Evolutionary conservation across 1,140 invertebrate species (phyloP), one percentile per base, ranked within the genome.

Genomic region (Drosophila insularis): DNA sequence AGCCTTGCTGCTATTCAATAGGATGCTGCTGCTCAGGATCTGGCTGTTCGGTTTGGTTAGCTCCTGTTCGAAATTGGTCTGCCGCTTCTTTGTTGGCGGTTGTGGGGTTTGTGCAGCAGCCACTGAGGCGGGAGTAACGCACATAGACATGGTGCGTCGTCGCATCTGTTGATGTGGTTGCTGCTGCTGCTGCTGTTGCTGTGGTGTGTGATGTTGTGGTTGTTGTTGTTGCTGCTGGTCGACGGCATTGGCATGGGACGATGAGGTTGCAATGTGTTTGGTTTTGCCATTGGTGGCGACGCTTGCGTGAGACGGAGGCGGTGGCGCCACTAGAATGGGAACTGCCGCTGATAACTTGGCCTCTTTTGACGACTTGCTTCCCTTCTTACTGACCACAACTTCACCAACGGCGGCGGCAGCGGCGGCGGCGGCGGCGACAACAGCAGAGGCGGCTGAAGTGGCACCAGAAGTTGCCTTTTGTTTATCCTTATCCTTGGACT

Each of bases 11-110:
- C 78, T 89, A n/a, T 90, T 90, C 5, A 85, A 37, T 13, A 89
- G 62, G 14, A 89, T 59, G n/a, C 80, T 86, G 68, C 82, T 90
- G 72, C 82, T 91, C 4, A 89, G 65, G 17, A 87, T 87, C 69
- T 87, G 82, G 17, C 84, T 87, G 7, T 89, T 89, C 4, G 84
- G 82, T 40, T 91, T 91, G 4, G 74, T 91, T 1, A 90, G 66
- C 65, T 91, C 90, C 62, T 91, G 90, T 17, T 91, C 90, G 39
- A 91, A 91, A 54, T 91, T 91, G 1, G 90, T 81, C 56, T 91
- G 90, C 0, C 90, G 78, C 58, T 91, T 91, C 68, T 91, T 91
- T 0, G 67, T 27, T 1, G 55, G 14, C 7, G 7, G 32, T 11
- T 35, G 32, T 1, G 68, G 4, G 2, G 37, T 19, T 1, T 23